Base-by-base conservation (phyloP, 2,113 vertebrate species). In the Himantopus leucocephalus region DNA sequence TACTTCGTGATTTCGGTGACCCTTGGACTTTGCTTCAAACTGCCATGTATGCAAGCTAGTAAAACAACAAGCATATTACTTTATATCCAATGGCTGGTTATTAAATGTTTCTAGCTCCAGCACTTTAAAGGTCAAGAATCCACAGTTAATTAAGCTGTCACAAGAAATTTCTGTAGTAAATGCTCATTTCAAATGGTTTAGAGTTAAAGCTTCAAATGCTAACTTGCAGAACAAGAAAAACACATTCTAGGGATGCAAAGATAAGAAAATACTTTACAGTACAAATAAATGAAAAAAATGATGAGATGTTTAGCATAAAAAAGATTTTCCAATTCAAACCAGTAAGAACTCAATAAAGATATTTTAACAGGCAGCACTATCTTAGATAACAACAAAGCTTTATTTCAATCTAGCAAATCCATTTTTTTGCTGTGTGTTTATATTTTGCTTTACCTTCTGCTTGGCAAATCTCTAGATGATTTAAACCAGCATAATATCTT, bases 1-100 rank as follows among this genome's bases (percentile, higher is more conserved):
- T 92, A 79, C 84, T 92, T 94, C 80, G 14, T 37, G 82, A 91
- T 94, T 96, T 79, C 26, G 26, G 71, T 82, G 94, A 97, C 93
- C 97, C 93, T 96, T 97, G 91, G 95, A 97, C 96, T 97, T 97
- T 95, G 97, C 77, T 91, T 97, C 77, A 95, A 88, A 96, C 89
- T 96, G 93, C 94, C 87, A 52, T 90, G 91, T 95, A 83, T 58
- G 91, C 87, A 90, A 85, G 67, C 93, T 41, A 94, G 92, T 94
- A 85, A 96, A 97, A 94, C 84, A 85, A 73, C 77, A 72, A 45
- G 67, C 55, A 34, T 92, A 96, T 96, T 95, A 94, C 84, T 90
- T 94, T 90, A 94, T 88, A 85, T 96, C 93, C 89, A 85, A 50
- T 55, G 71, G 66, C 66, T 63, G 87, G 63, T 94, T 95, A 91